phyloP scores from a whole-genome alignment of 2,113 vertebrate species.

The Lepisosteus osseus region DNA sequence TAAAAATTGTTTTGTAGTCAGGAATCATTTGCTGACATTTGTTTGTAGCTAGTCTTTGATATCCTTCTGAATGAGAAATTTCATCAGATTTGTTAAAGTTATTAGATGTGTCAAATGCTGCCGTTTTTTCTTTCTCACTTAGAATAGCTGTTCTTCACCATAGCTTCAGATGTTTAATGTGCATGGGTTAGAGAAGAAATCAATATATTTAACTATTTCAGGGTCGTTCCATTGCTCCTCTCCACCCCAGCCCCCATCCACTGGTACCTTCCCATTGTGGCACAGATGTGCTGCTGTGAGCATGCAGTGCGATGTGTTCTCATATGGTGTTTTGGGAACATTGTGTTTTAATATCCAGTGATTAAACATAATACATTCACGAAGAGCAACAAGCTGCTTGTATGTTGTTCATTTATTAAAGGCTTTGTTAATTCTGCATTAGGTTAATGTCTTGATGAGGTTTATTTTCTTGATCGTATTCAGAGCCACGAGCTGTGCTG shows the following conservation, averaged over 20 bases:
- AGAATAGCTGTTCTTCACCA: too few relatives aligned
- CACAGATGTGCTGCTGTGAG: constrained; percentile 1
- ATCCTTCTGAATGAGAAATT: too few relatives aligned
- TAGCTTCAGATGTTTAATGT: too few relatives aligned
- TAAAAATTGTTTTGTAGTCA: too few relatives aligned
- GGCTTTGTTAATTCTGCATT: constrained; percentile 32
- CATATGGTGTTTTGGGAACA: constrained; percentile 62
- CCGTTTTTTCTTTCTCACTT: too few relatives aligned
- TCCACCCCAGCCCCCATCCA: constrained; percentile 22
- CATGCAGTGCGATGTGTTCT: constrained; percentile 73
- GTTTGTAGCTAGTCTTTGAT: too few relatives aligned
- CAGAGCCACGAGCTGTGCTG: background rate
- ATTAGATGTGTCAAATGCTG: too few relatives aligned
- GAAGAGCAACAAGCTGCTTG: constrained; percentile 38
- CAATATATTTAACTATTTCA: too few relatives aligned
- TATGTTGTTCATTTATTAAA: constrained; percentile 20
- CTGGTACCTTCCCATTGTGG: background rate
- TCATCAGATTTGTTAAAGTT: too few relatives aligned
- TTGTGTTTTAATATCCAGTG: constrained; percentile 39
- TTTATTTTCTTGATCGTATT: constrained; percentile 12
- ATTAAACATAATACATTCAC: background rate
- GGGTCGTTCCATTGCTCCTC: background rate
- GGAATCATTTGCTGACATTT: too few relatives aligned
- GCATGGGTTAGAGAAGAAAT: too few relatives aligned
- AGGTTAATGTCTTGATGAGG: constrained; percentile 22